Conservation (phyloP, 1,140 invertebrate species). For the Tyrophagus putrescentiae region DNA sequence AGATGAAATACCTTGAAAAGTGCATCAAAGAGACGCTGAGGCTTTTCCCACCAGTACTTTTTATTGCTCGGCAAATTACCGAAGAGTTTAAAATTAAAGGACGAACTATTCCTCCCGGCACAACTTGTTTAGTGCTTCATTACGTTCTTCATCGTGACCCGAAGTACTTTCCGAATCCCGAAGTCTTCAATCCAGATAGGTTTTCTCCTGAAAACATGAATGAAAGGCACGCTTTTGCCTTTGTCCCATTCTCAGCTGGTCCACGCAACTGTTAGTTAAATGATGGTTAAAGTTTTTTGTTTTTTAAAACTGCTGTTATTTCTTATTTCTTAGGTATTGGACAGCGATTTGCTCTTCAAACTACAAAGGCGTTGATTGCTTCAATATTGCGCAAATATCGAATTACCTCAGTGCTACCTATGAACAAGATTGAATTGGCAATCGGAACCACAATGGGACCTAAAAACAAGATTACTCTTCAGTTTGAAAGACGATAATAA, state of each 20-base stretch:
- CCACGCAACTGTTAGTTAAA: constrained; percentile 35
- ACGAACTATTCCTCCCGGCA: constrained; percentile 32
- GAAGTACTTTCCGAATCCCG: constrained; percentile 49
- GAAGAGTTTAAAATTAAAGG: constrained; percentile 25
- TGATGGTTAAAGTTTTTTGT: constrained; percentile 40
- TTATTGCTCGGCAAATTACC: constrained; percentile 31
- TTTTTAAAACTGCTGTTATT: no score
- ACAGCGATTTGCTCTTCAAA: constrained; percentile 19
- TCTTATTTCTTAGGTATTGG: no score
- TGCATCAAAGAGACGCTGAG: constrained; percentile 47
- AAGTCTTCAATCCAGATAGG: constrained; percentile 57
- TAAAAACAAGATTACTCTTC: constrained; percentile 17
- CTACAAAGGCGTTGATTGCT: constrained; percentile 7
- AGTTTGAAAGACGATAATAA: no score
- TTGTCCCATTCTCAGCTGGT: constrained; percentile 35
- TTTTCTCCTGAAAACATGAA: constrained; percentile 43
- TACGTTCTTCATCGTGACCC: constrained; percentile 48
- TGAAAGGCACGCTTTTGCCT: constrained; percentile 35
- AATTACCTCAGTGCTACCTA: constrained; percentile 11
- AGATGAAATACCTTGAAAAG: constrained; percentile 46
- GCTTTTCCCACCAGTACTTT: constrained; percentile 47
- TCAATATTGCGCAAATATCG: constrained; percentile 12
- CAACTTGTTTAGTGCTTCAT: constrained; percentile 34
- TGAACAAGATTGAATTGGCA: constrained; percentile 18
- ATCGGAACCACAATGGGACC: constrained; percentile 16